Percentiles rank a stretch among this genome's conserved stretches.
phyloP scores from a whole-genome alignment of 1,140 invertebrate genomes.

The Sipha flava region DNA sequence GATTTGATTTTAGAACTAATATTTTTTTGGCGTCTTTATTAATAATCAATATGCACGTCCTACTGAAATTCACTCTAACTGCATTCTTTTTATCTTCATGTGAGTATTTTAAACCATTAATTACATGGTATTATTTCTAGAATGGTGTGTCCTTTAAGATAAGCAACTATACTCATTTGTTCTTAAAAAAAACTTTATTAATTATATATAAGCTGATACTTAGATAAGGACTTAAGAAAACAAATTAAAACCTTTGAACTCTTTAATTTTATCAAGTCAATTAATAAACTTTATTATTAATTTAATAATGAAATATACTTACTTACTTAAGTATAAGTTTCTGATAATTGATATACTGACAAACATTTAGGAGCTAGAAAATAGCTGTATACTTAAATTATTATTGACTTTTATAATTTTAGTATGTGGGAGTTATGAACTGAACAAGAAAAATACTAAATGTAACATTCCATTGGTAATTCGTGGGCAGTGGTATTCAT shows the following conservation, averaged over 20 bases:
- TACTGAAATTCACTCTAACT: neutral
- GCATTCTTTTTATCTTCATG: neutral
- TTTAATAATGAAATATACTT: too few relatives aligned
- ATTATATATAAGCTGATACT: too few relatives aligned
- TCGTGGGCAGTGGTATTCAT: constrained; percentile 80
- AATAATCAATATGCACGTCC: neutral
- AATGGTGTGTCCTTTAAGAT: neutral
- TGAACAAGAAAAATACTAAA: constrained; percentile 9
- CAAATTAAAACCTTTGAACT: too few relatives aligned
- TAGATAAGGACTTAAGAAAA: too few relatives aligned
- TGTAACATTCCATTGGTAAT: constrained; percentile 57
- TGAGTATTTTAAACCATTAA: neutral
- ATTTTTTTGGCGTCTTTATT: neutral
- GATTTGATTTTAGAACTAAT: neutral
- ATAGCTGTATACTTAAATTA: too few relatives aligned
- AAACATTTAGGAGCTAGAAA: too few relatives aligned
- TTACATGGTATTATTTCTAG: neutral
- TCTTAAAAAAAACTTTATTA: too few relatives aligned
- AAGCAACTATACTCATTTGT: too few relatives aligned
- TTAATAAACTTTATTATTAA: too few relatives aligned
- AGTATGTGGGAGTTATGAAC: constrained; percentile 11
- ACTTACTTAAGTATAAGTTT: neutral
- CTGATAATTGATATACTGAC: neutral
- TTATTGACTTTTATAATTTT: neutral
- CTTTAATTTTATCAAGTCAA: too few relatives aligned